Percentiles rank a stretch among this genome's conserved stretches.
Evolutionary conservation across 2,888 invertebrate species (phyloP).

Genomic region (Nephrotoma appendiculata): DNA sequence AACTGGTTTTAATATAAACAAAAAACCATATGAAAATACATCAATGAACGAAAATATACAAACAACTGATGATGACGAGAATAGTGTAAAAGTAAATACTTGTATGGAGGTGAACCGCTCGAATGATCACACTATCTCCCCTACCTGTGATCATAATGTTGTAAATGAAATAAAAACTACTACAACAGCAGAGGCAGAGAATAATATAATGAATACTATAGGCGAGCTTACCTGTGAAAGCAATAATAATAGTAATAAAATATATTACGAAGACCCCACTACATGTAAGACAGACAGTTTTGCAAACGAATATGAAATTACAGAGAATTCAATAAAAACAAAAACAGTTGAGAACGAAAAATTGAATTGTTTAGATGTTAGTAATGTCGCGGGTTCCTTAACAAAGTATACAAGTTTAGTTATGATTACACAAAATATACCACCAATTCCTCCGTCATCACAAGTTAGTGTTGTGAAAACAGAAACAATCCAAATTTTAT

Average conservation of each 20-base stretch:
- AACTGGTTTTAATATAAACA: not conserved
- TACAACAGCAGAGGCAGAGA: not conserved
- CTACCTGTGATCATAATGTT: not conserved
- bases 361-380: constrained; percentile 9
- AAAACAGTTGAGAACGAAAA: constrained; percentile 12
- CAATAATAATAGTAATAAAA: not conserved
- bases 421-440: constrained; percentile 69
- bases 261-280: not conserved
- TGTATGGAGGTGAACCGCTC: not conserved
- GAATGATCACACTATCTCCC: not conserved
- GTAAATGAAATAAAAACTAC: not conserved
- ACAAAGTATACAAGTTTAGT: constrained; percentile 76
- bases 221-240: constrained; percentile 6
- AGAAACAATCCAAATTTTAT: constrained; percentile 58
- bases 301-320: constrained; percentile 8
- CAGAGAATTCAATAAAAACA: constrained; percentile 24
- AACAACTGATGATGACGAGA: not conserved
- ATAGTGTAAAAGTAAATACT: not conserved
- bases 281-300: constrained; percentile 9
- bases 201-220: not conserved
- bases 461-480: constrained; percentile 61
- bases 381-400: constrained; percentile 16
- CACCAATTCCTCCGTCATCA: constrained; percentile 24
- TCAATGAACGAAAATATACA: not conserved
- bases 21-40: not conserved